A percentile compares a stretch with the other conserved stretches of the same genome.
These are phyloP conservation scores for Apotomis betuletana DNA, from an alignment of 2,888 invertebrate genomes.

Conservation along the genomic window DNA sequence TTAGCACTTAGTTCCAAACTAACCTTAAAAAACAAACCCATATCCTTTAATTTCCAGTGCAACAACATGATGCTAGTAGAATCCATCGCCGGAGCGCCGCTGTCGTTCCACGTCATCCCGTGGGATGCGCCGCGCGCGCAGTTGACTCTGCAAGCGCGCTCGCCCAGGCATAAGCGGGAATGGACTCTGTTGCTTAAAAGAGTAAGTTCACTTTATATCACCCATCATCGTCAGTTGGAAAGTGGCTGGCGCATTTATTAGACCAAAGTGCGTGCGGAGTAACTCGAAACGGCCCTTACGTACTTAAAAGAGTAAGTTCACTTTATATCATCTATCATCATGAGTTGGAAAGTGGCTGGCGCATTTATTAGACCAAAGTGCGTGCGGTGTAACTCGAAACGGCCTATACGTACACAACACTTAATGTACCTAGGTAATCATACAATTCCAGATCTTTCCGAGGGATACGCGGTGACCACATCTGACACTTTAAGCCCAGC, in stretches of 20 bases:
- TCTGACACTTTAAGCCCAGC: too few relatives aligned
- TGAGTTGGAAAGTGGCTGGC: too few relatives aligned
- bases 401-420: background rate
- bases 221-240: too few relatives aligned
- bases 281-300: background rate
- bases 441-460: too few relatives aligned
- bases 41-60: conserved; percentile 85
- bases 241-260: background rate
- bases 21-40: background rate
- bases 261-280: background rate
- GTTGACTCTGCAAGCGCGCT: conserved; percentile 93
- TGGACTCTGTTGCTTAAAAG: conserved; percentile 83
- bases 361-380: background rate
- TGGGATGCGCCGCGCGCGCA: conserved; percentile 97
- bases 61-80: conserved; percentile 99
- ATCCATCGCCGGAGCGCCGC: conserved; percentile 95
- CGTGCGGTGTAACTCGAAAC: background rate
- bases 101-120: conserved; percentile 98
- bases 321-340: too few relatives aligned
- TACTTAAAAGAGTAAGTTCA: too few relatives aligned
- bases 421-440: too few relatives aligned
- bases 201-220: conserved; percentile 61
- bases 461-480: too few relatives aligned
- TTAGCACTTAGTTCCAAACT: background rate
- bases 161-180: conserved; percentile 92